A percentile compares a stretch with the other conserved stretches of the same genome.
phyloP scores from a whole-genome alignment of 2,113 vertebrate species.

The Alligator sinensis region DNA sequence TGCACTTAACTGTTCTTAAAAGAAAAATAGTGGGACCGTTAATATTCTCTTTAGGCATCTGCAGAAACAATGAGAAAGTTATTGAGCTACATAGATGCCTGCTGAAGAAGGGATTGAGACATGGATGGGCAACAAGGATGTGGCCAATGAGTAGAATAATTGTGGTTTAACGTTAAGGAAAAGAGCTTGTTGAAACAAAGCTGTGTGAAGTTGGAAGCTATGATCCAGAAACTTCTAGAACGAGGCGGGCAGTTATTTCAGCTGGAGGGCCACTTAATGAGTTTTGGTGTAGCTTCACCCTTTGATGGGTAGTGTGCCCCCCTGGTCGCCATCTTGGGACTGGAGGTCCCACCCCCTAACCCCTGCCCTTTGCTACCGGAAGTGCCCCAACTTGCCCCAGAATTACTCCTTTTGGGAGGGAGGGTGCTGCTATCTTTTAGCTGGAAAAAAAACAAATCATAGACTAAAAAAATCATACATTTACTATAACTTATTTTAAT shows the following conservation, averaged over 20 bases:
- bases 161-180: neutral
- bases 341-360: too few species aligned
- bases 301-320: too few species aligned
- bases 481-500: too few species aligned
- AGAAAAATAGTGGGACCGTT: neutral
- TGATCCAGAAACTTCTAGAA: neutral
- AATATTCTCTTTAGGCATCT: neutral
- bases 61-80: neutral
- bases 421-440: too few species aligned
- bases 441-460: too few species aligned
- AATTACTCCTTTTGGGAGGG: too few species aligned
- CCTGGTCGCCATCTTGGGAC: too few species aligned
- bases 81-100: neutral
- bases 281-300: too few species aligned
- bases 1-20: neutral
- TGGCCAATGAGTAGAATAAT: neutral
- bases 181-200: neutral
- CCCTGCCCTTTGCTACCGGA: too few species aligned
- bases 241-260: neutral
- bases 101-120: neutral
- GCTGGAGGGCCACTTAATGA: too few species aligned
- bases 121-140: accelerated
- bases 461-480: too few species aligned
- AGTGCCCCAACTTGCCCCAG: too few species aligned
- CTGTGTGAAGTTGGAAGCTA: neutral